Evolutionary conservation across 2,888 invertebrate genomes (phyloP).

Genomic region (Aricia artaxerxes): DNA sequence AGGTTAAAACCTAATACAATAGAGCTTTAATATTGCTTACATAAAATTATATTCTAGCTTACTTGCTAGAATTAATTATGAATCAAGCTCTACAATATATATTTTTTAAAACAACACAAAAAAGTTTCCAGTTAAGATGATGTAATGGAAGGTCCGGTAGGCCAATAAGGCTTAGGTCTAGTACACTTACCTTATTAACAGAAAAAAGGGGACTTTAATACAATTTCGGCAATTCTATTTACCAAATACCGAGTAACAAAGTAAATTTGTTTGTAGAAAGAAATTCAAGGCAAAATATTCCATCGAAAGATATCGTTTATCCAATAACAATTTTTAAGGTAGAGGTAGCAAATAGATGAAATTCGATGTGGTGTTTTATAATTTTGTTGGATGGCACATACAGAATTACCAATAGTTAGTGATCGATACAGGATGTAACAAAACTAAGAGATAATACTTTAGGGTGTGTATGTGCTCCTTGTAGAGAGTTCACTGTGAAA

Average conservation of each 20-base stretch:
- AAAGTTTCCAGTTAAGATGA: neutral
- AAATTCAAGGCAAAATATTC: neutral
- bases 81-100: too few species aligned
- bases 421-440: neutral
- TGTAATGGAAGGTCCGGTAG: neutral
- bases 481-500: too few species aligned
- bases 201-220: slow-evolving; percentile 23
- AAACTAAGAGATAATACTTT: too few species aligned
- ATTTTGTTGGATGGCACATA: neutral
- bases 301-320: slow-evolving; percentile 18
- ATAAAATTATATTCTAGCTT: too few species aligned
- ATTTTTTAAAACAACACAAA: neutral
- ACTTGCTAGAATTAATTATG: too few species aligned
- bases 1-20: too few species aligned
- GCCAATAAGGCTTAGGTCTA: slow-evolving; percentile 2
- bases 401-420: neutral
- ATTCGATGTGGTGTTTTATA: neutral
- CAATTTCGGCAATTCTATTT: slow-evolving; percentile 9
- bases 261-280: slow-evolving; percentile 6
- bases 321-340: slow-evolving; percentile 13
- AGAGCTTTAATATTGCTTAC: too few species aligned
- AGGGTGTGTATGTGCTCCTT: too few species aligned
- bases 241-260: neutral
- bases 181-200: slow-evolving; percentile 27
- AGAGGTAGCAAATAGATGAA: neutral